A percentile compares a stretch with the other conserved stretches of the same genome.
These are phyloP conservation scores for Andinoacara biseriatus DNA, from an alignment of 2,113 vertebrate species.

Conservation along the genomic window DNA sequence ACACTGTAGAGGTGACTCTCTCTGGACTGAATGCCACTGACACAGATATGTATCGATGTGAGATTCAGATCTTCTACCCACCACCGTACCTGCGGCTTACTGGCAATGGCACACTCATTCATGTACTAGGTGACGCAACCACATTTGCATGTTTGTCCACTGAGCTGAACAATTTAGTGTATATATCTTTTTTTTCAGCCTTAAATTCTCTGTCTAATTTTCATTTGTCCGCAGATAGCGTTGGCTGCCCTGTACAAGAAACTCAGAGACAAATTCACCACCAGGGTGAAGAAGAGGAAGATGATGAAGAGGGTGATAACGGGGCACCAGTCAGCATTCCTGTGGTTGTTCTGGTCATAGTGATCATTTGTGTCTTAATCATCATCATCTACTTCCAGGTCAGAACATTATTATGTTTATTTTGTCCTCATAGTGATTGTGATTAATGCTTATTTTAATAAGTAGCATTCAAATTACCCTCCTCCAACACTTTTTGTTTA, in stretches of 20 bases:
- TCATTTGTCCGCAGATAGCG: slow-evolving; percentile 10
- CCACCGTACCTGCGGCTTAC: slow-evolving; percentile 60
- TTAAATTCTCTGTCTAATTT: neutral
- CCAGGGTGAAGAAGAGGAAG: neutral
- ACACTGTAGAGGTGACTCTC: slow-evolving; percentile 62
- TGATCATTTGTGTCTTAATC: slow-evolving; percentile 35
- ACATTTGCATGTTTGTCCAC: neutral
- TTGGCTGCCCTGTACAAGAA: neutral
- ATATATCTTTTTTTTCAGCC: neutral
- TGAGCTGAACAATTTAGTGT: neutral
- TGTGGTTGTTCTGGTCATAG: slow-evolving; percentile 36
- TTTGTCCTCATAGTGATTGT: neutral
- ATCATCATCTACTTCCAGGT: slow-evolving; percentile 62
- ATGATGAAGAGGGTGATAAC: neutral
- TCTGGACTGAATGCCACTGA: slow-evolving; percentile 62
- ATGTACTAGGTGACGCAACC: slow-evolving; percentile 64
- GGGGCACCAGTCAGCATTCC: neutral
- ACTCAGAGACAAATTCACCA: neutral
- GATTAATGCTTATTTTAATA: neutral
- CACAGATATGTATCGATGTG: slow-evolving; percentile 76
- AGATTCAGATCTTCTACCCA: slow-evolving; percentile 68
- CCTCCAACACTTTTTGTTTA: neutral
- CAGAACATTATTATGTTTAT: neutral
- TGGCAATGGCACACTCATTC: slow-evolving; percentile 74
- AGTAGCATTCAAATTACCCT: neutral